Evolutionary conservation across 2,888 invertebrate species (phyloP), one percentile per base, ranked within the genome.

Genomic region (Clostera curtula): DNA sequence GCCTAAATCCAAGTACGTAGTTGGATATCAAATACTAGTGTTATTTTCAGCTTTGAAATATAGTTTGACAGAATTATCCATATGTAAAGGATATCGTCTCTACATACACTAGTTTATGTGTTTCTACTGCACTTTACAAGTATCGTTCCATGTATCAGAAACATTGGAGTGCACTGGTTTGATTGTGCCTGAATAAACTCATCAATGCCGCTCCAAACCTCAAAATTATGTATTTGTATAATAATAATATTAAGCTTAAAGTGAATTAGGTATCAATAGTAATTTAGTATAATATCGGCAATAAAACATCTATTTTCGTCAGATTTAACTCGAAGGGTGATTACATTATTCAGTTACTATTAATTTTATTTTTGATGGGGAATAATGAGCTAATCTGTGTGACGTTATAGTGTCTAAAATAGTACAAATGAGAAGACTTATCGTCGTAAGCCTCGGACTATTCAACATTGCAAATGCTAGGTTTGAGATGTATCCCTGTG

Each of bases 391-490:
- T 80, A 77, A 72, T 71, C 68, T 71, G 77, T 79, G 77, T 79
- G 80, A 79, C 76, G 69, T 75, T 76, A 70, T 74, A 79, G 83
- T 85, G 75, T 85, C 84, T 84, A 82, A 79, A 85, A 85, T 85
- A 85, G 85, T 85, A 85, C 85, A 85, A 85, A 85, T 84, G 82
- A 80, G 83, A 85, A 85, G 85, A 85, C 85, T 85, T 83, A 83
- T 83, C 79, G 83, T 82, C 82, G 76, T 84, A 85, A 82, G 80
- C 80, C 76, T 82, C 82, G 73, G 80, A 82, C 79, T 77, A 80
- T 82, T 83, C 82, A 80, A 76, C 83, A 80, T 74, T 83, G 76
- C 77, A 77, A 84, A 83, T 82, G 76, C 76, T 85, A 85, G 82
- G 82, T 82, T 83, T 84, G 80, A 83, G 76, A 80, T 85, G 83